Percentiles rank a stretch among this genome's conserved stretches.
Evolutionary conservation across 2,797 vertebrate species (phyloP).

Genomic region (Sciurus vulgaris): DNA sequence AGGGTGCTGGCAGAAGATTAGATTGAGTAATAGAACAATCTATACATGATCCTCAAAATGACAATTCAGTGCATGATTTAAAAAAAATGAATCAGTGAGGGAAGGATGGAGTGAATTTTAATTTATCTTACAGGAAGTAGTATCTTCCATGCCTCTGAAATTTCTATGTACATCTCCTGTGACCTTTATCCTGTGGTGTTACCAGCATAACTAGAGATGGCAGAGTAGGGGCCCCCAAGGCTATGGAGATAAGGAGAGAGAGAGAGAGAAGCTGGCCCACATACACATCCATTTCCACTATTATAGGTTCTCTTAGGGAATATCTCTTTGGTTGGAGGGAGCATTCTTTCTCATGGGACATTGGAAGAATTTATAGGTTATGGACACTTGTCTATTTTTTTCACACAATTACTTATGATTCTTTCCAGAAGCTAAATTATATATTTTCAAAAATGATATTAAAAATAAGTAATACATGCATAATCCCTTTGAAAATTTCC

Average conservation of each 20-base stretch:
- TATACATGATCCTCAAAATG: not conserved
- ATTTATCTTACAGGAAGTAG: not conserved
- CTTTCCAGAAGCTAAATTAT: not conserved
- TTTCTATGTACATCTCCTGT: not conserved
- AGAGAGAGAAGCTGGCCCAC: not conserved
- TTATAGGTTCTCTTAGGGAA: not conserved
- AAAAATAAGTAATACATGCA: not conserved
- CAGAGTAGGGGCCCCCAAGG: not conserved
- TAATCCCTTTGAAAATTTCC: not conserved
- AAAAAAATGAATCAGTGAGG: not conserved
- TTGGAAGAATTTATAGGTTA: not conserved
- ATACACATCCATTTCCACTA: too few relatives aligned
- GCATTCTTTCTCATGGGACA: not conserved
- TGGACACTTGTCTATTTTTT: not conserved
- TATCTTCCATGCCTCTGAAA: not conserved
- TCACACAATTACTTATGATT: not conserved
- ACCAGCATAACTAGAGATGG: too few relatives aligned
- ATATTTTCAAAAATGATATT: not conserved
- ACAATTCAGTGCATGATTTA: not conserved
- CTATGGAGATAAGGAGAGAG: not conserved
- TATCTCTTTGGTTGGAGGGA: not conserved
- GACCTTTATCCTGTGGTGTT: not conserved
- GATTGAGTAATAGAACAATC: not conserved
- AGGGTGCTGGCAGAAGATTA: not conserved
- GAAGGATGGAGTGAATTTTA: not conserved